Evolutionary conservation across 2,888 invertebrate species (phyloP).

Genomic region (Noctua fimbriata): DNA sequence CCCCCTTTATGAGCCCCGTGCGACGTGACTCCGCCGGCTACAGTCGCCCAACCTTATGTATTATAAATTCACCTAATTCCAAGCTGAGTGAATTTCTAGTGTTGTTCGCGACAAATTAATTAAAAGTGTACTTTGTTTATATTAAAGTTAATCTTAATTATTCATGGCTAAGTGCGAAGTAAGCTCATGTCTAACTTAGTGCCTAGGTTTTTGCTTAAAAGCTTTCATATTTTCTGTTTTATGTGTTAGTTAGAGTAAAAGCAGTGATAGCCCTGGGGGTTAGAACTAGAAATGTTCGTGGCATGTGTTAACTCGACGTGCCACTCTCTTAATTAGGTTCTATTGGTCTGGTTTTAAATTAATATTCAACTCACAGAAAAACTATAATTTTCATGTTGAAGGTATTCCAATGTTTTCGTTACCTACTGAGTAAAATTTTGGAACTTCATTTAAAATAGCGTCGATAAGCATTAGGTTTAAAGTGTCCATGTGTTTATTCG

Average conservation of each 20-base stretch:
- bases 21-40: conserved; percentile 62
- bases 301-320: conserved; percentile 9
- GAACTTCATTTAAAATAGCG: conserved; percentile 2
- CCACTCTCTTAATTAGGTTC: conserved; percentile 13
- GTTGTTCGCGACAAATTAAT: conserved; percentile 65
- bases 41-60: conserved; percentile 49
- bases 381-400: neutral
- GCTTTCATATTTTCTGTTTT: conserved; percentile 59
- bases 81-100: conserved; percentile 67
- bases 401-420: no score
- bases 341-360: conserved; percentile 2
- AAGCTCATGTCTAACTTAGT: conserved; percentile 55
- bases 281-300: conserved; percentile 27
- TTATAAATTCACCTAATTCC: conserved; percentile 71
- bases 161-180: conserved; percentile 66
- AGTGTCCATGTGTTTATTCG: conserved; percentile 29
- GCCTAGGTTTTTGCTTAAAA: conserved; percentile 55
- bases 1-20: conserved; percentile 68
- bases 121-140: conserved; percentile 66
- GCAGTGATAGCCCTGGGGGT: conserved; percentile 38
- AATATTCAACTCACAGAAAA: neutral
- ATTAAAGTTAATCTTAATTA: conserved; percentile 66
- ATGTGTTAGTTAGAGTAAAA: conserved; percentile 36
- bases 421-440: neutral
- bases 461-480: neutral